phyloP scores from a whole-genome alignment of 2,113 vertebrate genomes.

The Rhodinocichla rosea region DNA sequence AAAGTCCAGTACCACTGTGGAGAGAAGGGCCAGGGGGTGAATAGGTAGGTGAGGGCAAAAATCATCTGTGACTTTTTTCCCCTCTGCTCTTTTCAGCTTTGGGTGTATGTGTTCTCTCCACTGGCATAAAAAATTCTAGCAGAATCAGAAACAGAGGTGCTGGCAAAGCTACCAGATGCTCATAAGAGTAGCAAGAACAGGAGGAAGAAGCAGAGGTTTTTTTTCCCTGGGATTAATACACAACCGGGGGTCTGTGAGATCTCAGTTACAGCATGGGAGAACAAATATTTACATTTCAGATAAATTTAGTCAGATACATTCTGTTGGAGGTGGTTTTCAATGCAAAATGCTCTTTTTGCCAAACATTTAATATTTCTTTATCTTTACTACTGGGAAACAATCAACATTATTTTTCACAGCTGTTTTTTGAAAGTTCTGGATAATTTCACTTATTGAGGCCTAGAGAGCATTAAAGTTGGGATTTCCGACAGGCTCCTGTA shows the following conservation, averaged over 20 bases:
- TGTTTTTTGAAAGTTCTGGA: background rate
- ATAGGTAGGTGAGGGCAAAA: background rate
- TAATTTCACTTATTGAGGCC: background rate
- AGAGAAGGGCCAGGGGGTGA: background rate
- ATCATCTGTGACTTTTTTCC: rapidly evolving
- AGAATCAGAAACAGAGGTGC: background rate
- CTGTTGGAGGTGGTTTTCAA: background rate
- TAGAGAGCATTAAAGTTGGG: background rate
- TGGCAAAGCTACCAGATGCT: background rate
- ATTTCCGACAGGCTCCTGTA: background rate
- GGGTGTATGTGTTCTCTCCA: background rate
- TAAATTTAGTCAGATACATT: background rate
- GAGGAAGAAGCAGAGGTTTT: background rate
- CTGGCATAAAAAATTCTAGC: background rate
- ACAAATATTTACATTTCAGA: background rate
- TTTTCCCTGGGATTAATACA: background rate
- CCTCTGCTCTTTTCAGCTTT: background rate
- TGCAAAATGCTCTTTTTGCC: background rate
- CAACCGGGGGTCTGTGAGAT: background rate
- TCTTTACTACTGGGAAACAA: background rate
- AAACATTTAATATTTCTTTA: background rate
- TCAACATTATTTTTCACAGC: background rate
- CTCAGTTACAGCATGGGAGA: background rate
- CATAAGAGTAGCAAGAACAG: background rate
- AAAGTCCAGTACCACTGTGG: background rate